These are phyloP conservation scores for Nasua narica DNA, from an alignment of 2,797 vertebrate species.

Conservation along the genomic window DNA sequence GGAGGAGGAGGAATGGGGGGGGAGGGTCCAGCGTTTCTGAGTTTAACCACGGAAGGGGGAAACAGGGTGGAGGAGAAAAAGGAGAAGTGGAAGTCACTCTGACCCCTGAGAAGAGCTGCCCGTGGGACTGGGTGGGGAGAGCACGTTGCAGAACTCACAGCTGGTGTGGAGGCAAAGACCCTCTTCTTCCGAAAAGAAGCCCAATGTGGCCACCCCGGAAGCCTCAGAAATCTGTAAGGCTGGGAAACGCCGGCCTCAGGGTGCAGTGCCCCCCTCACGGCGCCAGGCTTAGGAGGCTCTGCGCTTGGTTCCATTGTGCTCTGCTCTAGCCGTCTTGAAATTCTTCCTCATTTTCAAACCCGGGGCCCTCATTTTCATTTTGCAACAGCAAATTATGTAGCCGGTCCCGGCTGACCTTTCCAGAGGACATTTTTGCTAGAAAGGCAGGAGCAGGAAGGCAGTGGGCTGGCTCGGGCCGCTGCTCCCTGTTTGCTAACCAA, in stretches of 20 bases:
- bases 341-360: neutral
- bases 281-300: neutral
- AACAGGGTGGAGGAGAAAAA: neutral
- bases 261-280: fast-evolving
- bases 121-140: fast-evolving
- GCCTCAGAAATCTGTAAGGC: neutral
- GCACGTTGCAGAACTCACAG: fast-evolving
- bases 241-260: neutral
- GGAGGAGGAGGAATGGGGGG: neutral
- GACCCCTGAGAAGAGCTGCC: neutral
- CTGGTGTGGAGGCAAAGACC: neutral
- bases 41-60: neutral
- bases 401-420: conserved; percentile 23
- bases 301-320: fast-evolving
- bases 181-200: neutral
- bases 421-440: conserved; percentile 24
- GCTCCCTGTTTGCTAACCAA: conserved; percentile 61
- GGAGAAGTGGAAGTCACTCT: neutral
- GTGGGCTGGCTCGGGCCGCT: neutral
- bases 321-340: neutral
- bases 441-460: neutral
- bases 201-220: neutral
- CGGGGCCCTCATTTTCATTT: neutral
- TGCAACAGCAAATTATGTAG: neutral
- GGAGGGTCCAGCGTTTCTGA: neutral